Conservation (phyloP, 2,797 vertebrate species). For the Clamator glandarius region DNA sequence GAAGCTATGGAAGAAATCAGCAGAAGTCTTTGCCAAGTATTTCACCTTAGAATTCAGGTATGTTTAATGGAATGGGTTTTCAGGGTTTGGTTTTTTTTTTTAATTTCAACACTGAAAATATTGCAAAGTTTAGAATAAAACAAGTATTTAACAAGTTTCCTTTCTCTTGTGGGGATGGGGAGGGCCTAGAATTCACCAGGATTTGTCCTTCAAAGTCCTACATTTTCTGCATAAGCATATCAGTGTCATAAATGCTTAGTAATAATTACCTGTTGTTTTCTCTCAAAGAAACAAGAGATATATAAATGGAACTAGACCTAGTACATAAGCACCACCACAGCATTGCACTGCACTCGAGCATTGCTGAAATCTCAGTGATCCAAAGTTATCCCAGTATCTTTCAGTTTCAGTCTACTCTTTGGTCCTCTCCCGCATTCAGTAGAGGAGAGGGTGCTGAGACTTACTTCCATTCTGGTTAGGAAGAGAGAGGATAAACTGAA, state of each 20-base stretch:
- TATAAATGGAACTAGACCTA: neutral
- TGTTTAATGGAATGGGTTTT: neutral
- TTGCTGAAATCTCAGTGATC: neutral
- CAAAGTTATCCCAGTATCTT: neutral
- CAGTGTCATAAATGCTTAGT: neutral
- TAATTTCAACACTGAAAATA: neutral
- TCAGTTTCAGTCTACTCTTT: neutral
- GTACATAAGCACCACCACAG: neutral
- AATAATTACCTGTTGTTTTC: neutral
- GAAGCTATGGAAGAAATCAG: neutral
- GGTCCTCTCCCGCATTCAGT: neutral
- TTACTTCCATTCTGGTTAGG: neutral
- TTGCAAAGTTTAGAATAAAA: conserved; percentile 36
- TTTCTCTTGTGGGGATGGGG: neutral
- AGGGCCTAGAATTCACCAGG: neutral
- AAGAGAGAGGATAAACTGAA: neutral
- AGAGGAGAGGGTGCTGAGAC: neutral
- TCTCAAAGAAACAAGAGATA: neutral
- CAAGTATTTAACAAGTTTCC: neutral
- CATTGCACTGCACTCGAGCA: neutral
- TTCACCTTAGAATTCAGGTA: neutral
- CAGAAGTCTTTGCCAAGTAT: neutral
- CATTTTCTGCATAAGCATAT: neutral
- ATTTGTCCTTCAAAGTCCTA: neutral
- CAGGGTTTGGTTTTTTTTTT: neutral